A percentile compares a stretch with the other conserved stretches of the same genome.
Evolutionary conservation across 2,113 vertebrate species (phyloP).

Genomic region (Callorhinus ursinus): DNA sequence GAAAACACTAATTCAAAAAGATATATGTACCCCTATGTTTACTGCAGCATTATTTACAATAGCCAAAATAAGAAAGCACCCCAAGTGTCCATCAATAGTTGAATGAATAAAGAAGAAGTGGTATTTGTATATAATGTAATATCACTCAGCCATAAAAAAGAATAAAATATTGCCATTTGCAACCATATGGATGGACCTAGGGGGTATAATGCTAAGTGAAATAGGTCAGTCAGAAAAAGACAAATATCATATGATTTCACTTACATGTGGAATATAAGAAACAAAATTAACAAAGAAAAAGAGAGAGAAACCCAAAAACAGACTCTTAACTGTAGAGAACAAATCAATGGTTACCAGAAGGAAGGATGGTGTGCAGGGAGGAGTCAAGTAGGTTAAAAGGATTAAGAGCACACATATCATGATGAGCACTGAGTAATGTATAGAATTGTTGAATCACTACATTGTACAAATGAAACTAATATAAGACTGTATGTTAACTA

Average conservation of each 20-base stretch:
- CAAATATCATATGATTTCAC: background rate
- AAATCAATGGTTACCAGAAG: background rate
- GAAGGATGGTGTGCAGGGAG: background rate
- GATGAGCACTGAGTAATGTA: background rate
- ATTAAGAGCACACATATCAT: background rate
- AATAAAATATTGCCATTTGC: background rate
- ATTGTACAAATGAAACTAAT: background rate
- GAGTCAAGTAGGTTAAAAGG: background rate
- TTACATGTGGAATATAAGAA: background rate
- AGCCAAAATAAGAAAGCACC: background rate
- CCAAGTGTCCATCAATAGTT: background rate
- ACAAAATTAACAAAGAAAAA: background rate
- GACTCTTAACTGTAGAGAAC: background rate
- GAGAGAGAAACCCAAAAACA: background rate
- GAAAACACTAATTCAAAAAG: background rate
- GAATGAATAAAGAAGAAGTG: background rate
- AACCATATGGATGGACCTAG: background rate
- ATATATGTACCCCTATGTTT: background rate
- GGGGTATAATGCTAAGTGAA: background rate
- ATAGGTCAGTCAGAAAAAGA: background rate
- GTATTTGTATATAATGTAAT: background rate
- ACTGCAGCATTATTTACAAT: background rate
- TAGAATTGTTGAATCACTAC: background rate
- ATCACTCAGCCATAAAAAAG: background rate
- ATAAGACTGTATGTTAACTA: background rate